Percentiles rank a stretch among this genome's conserved stretches.
Evolutionary conservation across 2,797 vertebrate genomes (phyloP).

Genomic region (Alauda arvensis): DNA sequence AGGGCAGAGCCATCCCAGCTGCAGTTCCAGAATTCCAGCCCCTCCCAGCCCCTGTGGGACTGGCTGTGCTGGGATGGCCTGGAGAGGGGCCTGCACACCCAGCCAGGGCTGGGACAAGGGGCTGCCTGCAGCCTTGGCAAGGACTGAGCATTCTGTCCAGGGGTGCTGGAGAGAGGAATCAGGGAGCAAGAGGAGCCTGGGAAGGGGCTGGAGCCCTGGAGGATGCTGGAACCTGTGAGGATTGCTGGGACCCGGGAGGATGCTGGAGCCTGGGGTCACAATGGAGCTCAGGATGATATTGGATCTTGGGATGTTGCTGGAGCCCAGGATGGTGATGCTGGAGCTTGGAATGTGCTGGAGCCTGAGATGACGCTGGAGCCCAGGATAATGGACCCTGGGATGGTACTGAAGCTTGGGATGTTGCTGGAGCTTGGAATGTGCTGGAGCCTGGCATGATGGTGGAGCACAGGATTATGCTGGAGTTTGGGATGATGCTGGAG

Average conservation of each 20-base stretch:
- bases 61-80: background rate
- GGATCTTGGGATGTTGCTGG: background rate
- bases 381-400: background rate
- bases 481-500: accelerated
- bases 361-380: accelerated
- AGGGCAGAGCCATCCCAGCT: background rate
- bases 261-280: no score
- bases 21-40: background rate
- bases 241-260: background rate
- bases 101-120: background rate
- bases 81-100: background rate
- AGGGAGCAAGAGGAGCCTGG: background rate
- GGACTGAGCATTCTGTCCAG: accelerated
- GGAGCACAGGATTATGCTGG: background rate
- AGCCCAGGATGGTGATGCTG: background rate
- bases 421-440: no score
- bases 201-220: no score
- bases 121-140: background rate
- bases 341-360: background rate
- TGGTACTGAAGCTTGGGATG: no score
- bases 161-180: background rate
- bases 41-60: background rate
- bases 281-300: background rate
- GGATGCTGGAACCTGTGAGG: no score
- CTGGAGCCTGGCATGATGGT: no score